Evolutionary conservation across 2,888 invertebrate genomes (phyloP).

Genomic region (Agelastica alni): DNA sequence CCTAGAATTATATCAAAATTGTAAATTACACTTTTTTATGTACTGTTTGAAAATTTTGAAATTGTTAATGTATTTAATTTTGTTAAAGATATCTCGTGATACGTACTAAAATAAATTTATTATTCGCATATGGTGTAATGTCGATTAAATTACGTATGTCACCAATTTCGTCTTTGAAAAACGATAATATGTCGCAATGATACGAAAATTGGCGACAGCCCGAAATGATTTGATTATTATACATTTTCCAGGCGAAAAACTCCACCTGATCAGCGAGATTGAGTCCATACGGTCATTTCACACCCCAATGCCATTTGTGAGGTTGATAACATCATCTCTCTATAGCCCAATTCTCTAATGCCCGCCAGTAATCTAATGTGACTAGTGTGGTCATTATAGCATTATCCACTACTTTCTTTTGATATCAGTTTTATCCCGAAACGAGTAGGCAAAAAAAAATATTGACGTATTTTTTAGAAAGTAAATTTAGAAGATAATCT

Average conservation of each 20-base stretch:
- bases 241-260: conserved; percentile 35
- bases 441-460: neutral
- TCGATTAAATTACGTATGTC: too few relatives aligned
- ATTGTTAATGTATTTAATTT: too few relatives aligned
- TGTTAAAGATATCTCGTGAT: too few relatives aligned
- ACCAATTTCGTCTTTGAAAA: too few relatives aligned
- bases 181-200: too few relatives aligned
- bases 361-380: conserved; percentile 27
- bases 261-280: conserved; percentile 39
- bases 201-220: conserved; percentile 11
- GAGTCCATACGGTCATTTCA: conserved; percentile 40
- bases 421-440: conserved; percentile 12
- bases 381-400: conserved; percentile 23
- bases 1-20: too few relatives aligned
- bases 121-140: too few relatives aligned
- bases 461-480: too few relatives aligned
- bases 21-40: too few relatives aligned
- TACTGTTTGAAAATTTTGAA: too few relatives aligned
- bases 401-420: conserved; percentile 16
- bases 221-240: conserved; percentile 37
- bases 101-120: too few relatives aligned
- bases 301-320: conserved; percentile 42
- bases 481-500: too few relatives aligned
- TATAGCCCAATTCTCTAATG: conserved; percentile 23
- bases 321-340: conserved; percentile 43